Conservation (phyloP, 2,888 invertebrate species). For the Eudasyphora cyanicolor region DNA sequence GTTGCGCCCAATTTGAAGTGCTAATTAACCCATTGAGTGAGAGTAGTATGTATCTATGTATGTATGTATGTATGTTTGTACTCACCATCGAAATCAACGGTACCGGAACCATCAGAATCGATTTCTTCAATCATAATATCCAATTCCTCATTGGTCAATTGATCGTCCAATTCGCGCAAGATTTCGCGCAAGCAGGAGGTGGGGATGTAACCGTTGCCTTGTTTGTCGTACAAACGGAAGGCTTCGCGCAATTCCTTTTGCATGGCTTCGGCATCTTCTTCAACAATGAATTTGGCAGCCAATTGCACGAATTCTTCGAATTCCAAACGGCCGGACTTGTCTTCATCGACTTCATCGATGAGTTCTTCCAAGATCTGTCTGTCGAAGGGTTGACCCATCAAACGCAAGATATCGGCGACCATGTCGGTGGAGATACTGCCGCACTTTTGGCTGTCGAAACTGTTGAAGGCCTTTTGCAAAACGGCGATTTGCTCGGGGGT, state of each 20-base stretch:
- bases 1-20: too few species aligned
- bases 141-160: constrained; percentile 95
- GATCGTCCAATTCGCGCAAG: constrained; percentile 96
- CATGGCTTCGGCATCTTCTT: constrained; percentile 98
- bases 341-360: constrained; percentile 98
- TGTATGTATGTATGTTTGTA: too few species aligned
- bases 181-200: constrained; percentile 96
- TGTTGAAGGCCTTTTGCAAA: constrained; percentile 96
- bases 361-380: constrained; percentile 97
- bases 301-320: constrained; percentile 98
- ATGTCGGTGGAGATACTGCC: constrained; percentile 97
- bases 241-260: constrained; percentile 99
- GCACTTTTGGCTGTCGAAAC: constrained; percentile 96
- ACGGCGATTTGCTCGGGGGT: constrained; percentile 96
- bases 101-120: constrained; percentile 98
- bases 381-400: constrained; percentile 98
- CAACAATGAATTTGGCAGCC: constrained; percentile 98
- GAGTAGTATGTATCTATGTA: too few species aligned
- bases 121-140: constrained; percentile 99
- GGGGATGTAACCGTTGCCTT: constrained; percentile 97
- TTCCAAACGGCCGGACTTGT: constrained; percentile 97
- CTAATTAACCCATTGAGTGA: too few species aligned
- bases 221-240: constrained; percentile 99
- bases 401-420: constrained; percentile 95
- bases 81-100: constrained; percentile 98